Percentiles rank a stretch among this genome's conserved stretches.
These are phyloP conservation scores for Euleptes europaea DNA, from an alignment of 2,113 vertebrate genomes.

Conservation along the genomic window DNA sequence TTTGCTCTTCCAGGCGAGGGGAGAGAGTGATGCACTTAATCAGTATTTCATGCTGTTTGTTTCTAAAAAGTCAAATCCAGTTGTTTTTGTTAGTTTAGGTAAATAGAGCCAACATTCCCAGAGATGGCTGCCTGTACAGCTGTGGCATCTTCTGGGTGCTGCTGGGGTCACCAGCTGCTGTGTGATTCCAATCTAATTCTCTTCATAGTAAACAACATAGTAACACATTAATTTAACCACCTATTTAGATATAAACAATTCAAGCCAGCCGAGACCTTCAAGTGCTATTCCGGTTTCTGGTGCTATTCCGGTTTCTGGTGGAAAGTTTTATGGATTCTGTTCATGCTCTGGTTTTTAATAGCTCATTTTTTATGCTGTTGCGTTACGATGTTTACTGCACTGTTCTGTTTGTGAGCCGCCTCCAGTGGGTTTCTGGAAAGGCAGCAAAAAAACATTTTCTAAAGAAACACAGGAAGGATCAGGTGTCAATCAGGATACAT, in stretches of 20 bases:
- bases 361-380: no score
- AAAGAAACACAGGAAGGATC: neutral
- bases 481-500: neutral
- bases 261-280: neutral
- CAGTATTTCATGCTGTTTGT: neutral
- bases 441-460: no score
- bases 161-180: slow-evolving; percentile 47
- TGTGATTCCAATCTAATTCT: slow-evolving; percentile 19
- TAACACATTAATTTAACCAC: no score
- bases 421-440: no score
- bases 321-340: no score
- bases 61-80: slow-evolving; percentile 26
- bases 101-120: neutral
- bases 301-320: neutral
- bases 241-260: neutral
- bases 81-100: neutral
- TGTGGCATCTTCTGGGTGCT: slow-evolving; percentile 11
- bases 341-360: no score
- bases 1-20: neutral
- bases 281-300: neutral
- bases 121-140: neutral
- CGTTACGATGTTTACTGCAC: no score
- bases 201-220: neutral
- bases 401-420: no score
- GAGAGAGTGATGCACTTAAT: neutral